Conservation (phyloP, 2,113 vertebrate genomes). For the Spea multiplicata region DNA sequence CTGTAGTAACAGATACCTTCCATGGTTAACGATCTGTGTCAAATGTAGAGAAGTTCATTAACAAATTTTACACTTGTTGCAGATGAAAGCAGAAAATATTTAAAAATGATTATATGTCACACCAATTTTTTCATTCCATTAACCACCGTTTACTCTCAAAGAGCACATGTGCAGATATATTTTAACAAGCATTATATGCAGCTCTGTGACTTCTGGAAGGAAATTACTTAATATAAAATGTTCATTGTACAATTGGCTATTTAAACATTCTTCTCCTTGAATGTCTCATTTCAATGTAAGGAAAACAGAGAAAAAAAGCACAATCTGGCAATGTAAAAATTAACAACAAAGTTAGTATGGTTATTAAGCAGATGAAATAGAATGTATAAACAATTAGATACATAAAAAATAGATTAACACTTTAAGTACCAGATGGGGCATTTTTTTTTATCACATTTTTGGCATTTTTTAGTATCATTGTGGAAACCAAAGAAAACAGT, state of each 20-base stretch:
- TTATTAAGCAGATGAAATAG: no score
- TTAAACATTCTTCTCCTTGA: neutral
- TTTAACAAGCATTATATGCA: neutral
- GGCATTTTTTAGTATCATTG: neutral
- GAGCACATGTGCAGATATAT: neutral
- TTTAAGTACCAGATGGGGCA: no score
- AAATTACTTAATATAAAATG: neutral
- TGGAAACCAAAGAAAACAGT: slow-evolving; percentile 16
- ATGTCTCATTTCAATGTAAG: no score
- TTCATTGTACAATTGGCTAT: neutral
- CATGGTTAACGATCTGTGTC: slow-evolving; percentile 7
- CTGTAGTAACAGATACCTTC: slow-evolving; percentile 6
- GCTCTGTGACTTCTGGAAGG: neutral
- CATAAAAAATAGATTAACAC: no score
- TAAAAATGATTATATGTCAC: slow-evolving; percentile 8
- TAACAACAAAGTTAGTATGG: no score
- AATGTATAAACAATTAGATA: no score
- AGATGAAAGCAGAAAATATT: slow-evolving; percentile 19
- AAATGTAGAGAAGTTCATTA: slow-evolving; percentile 11
- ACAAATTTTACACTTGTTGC: slow-evolving; percentile 18
- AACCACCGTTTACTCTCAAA: slow-evolving; percentile 10
- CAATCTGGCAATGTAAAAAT: no score
- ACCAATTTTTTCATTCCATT: slow-evolving; percentile 18
- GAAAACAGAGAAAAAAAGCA: no score
- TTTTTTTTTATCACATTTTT: neutral